Percentiles rank a stretch among this genome's conserved stretches.
phyloP scores from a whole-genome alignment of 2,113 vertebrate genomes.

The Protomyctophum bolini region DNA sequence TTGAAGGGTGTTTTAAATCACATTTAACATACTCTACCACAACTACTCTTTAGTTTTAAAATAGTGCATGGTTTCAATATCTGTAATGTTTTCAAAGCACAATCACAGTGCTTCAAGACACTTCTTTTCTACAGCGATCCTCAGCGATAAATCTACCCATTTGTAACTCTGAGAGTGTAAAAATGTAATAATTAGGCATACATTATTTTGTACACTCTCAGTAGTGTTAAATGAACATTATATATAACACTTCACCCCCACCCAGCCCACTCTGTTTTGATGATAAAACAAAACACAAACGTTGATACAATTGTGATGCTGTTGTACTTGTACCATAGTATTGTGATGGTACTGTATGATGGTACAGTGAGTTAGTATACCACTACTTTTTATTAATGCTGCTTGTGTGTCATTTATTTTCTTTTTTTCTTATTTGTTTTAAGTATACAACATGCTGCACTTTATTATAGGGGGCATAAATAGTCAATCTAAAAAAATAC shows the following conservation, averaged over 20 bases:
- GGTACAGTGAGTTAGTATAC: not conserved
- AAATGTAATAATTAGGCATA: no score
- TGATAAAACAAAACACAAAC: not conserved
- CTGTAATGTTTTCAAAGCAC: not conserved
- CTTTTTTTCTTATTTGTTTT: not conserved
- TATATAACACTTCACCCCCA: not conserved
- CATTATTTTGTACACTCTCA: no score
- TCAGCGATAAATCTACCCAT: not conserved
- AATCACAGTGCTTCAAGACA: not conserved
- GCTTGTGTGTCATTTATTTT: not conserved
- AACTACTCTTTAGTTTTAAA: not conserved
- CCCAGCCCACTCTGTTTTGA: not conserved
- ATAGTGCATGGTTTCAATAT: not conserved
- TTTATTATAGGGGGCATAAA: not conserved
- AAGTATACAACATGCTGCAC: not conserved
- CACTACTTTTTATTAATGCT: not conserved
- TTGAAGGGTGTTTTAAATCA: constrained; percentile 11
- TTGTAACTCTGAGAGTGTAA: no score
- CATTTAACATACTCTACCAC: not conserved
- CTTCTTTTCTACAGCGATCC: not conserved
- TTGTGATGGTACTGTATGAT: not conserved
- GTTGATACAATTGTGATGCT: not conserved
- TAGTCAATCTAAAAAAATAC: not conserved
- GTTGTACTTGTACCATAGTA: not conserved
- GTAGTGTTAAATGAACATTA: not conserved